Evolutionary conservation across 2,113 vertebrate species (phyloP), one percentile per base, ranked within the genome.

Genomic region (Callipepla squamata): DNA sequence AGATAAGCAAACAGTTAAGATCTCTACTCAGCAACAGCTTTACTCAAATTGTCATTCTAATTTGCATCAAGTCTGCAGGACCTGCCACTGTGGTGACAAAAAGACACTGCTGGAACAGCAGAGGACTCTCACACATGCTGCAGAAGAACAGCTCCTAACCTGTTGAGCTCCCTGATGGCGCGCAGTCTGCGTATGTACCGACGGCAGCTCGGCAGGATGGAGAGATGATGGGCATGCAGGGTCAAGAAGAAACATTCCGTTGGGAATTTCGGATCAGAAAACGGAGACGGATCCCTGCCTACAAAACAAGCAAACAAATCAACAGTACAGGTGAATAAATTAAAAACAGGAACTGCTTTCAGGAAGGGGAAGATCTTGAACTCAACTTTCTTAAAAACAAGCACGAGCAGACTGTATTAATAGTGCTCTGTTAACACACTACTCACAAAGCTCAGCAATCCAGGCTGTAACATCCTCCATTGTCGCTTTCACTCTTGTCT

Each of bases 181-280:
- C 99, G 97, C 78, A 99, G 98, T 20, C 99, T 97, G 12, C 99
- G 99, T 53, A 99, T 99, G 89, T 99, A 99, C 15, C 99, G 99
- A 1, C 99, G 98, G 96, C 99, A 99, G 81, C 99, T 98, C 1
- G 99, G 99, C 91, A 99, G 97, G 92, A 99, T 98, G 36, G 99
- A 99, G 92, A 99, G 98, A 94, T 99, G 99, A 91, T 99, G 99
- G 47, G 99, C 96, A 11, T 99, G 99, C 94, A 99, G 98, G 2
- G 99, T 99, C 62, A 99, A 97, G 94, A 99, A 99, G 97, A 99
- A 99, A 96, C 99, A 99, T 88, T 99, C 99, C 0, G 99, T 99
- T 3, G 99, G 99, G 96, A 99, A 99, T 93, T 99, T 99, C 6
- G 99, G 98, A 97, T 99, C 99, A 57, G 98, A 98, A 93, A 99